Evolutionary conservation across 2,888 invertebrate species (phyloP).

Genomic region (Lissocephala sabroskyi): DNA sequence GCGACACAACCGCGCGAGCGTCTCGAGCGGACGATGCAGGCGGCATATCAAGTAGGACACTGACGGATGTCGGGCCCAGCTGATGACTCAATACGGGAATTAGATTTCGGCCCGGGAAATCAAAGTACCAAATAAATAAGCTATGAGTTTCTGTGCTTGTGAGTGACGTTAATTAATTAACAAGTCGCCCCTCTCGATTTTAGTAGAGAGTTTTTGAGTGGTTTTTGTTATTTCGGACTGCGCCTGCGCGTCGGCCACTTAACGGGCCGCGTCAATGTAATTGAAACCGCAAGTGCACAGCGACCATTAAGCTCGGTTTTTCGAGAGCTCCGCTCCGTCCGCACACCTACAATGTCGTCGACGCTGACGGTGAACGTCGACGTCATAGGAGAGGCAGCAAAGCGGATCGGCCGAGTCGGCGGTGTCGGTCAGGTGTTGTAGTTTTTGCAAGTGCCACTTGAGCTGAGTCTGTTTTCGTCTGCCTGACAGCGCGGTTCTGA

Average conservation of each 20-base stretch:
- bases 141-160: not conserved
- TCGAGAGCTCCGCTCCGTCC: constrained; percentile 3
- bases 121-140: too few species aligned
- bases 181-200: constrained; percentile 4
- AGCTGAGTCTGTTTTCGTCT: constrained; percentile 68
- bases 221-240: too few species aligned
- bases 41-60: constrained; percentile 53
- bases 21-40: constrained; percentile 46
- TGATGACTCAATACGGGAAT: constrained; percentile 11
- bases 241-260: too few species aligned
- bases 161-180: constrained; percentile 14
- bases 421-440: constrained; percentile 61
- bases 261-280: too few species aligned
- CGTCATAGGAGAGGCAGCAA: constrained; percentile 15
- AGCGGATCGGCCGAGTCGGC: constrained; percentile 13
- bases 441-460: constrained; percentile 61
- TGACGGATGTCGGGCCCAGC: constrained; percentile 30
- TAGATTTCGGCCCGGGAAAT: too few species aligned
- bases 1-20: too few species aligned
- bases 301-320: constrained; percentile 19
- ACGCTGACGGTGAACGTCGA: constrained; percentile 17
- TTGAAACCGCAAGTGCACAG: not conserved
- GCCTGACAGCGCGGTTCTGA: constrained; percentile 68
- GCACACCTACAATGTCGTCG: constrained; percentile 10
- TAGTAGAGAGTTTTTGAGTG: too few species aligned